phyloP scores from a whole-genome alignment of 2,888 invertebrate species.

The Synanthedon formicaeformis region DNA sequence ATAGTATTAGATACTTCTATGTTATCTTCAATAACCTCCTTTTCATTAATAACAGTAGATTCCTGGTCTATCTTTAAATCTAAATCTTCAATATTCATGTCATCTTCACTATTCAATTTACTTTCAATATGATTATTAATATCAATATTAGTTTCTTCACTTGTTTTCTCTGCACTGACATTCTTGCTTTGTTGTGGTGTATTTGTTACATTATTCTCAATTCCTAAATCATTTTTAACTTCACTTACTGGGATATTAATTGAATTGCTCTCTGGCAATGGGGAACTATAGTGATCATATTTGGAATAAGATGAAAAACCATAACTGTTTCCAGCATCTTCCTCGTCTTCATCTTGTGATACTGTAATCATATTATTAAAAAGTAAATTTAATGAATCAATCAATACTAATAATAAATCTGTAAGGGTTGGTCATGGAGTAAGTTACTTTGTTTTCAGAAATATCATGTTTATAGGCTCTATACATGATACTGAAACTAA shows the following conservation, averaged over 20 bases:
- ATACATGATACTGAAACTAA: too few relatives aligned
- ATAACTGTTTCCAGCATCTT: conserved; percentile 27
- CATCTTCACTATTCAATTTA: conserved; percentile 15
- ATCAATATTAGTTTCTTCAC: conserved; percentile 7
- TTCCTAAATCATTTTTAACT: conserved; percentile 11
- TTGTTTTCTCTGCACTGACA: conserved; percentile 10
- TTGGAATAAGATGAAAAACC: conserved; percentile 43
- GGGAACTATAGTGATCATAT: conserved; percentile 30
- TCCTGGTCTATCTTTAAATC: conserved; percentile 38
- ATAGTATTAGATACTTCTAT: not conserved
- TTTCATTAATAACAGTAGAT: conserved; percentile 8
- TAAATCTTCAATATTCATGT: conserved; percentile 43
- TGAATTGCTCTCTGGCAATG: conserved; percentile 12
- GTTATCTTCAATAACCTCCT: conserved; percentile 1
- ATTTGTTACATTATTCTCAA: conserved; percentile 3
- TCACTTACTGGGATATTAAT: conserved; percentile 10
- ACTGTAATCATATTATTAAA: conserved; percentile 28
- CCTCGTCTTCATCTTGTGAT: conserved; percentile 55
- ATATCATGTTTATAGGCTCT: too few relatives aligned
- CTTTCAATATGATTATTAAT: conserved; percentile 7
- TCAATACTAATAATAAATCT: too few relatives aligned
- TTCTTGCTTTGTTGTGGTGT: conserved; percentile 1
- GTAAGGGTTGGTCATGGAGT: too few relatives aligned
- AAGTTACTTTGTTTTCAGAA: too few relatives aligned
- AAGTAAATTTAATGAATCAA: too few relatives aligned